A percentile compares a stretch with the other conserved stretches of the same genome.
Evolutionary conservation across 1,140 invertebrate species (phyloP).

Genomic region (Drosophila ficusphila): DNA sequence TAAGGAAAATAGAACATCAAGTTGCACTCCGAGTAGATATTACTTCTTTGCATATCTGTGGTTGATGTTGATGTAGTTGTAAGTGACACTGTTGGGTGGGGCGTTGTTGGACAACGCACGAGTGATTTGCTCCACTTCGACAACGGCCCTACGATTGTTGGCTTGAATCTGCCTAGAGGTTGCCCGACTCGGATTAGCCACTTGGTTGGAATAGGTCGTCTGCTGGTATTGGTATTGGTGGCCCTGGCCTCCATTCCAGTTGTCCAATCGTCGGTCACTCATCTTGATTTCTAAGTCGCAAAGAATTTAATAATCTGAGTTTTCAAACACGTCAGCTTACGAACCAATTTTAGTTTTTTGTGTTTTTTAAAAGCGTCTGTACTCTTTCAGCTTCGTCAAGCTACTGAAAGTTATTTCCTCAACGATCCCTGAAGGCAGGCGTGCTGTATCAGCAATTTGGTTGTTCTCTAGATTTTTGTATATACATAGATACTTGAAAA

Average conservation of each 20-base stretch:
- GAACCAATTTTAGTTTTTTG: not conserved
- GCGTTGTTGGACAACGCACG: conserved; percentile 10
- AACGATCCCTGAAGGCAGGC: no score
- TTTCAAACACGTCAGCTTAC: not conserved
- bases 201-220: conserved; percentile 3
- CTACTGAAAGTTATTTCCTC: not conserved
- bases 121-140: conserved; percentile 11
- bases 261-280: conserved; percentile 15
- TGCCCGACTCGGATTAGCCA: not conserved
- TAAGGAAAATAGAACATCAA: not conserved
- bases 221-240: not conserved
- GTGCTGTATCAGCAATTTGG: not conserved
- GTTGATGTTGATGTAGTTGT: conserved; percentile 13
- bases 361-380: conserved; percentile 2
- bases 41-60: conserved; percentile 15
- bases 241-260: conserved; percentile 1
- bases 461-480: not conserved
- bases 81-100: not conserved
- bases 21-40: not conserved
- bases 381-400: conserved; percentile 4
- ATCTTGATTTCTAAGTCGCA: not conserved
- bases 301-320: not conserved
- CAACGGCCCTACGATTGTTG: conserved; percentile 17
- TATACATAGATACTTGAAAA: no score
- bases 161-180: conserved; percentile 15